Evolutionary conservation across 30 jellyfish, hydroid and myxozoan species (phyloP).

Genomic region (Cassiopea andromeda): DNA sequence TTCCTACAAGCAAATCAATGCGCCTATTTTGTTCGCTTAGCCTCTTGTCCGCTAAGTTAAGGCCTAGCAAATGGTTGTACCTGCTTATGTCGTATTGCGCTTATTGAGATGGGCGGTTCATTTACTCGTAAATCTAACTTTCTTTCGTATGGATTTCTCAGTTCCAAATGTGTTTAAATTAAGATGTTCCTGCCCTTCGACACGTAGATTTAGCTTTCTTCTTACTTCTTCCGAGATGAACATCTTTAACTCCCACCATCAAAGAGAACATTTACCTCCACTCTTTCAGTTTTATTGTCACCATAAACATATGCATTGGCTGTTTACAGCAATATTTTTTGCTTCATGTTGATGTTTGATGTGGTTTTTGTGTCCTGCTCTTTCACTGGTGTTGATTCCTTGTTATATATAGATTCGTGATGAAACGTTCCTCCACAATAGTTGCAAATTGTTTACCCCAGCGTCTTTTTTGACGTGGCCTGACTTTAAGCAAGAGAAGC

Average conservation of each 20-base stretch:
- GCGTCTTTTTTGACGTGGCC: neutral
- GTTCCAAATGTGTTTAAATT: slow-evolving; percentile 38
- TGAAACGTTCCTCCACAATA: neutral
- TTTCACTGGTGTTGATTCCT: neutral
- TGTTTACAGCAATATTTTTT: neutral
- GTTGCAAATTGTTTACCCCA: neutral
- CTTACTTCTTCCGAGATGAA: slow-evolving; percentile 36
- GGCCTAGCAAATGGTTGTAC: slow-evolving; percentile 12
- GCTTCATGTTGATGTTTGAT: neutral
- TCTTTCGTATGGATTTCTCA: slow-evolving; percentile 6
- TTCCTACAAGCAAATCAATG: slow-evolving; percentile 1
- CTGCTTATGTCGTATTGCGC: neutral
- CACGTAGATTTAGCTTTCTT: slow-evolving; percentile 7
- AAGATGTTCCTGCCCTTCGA: neutral
- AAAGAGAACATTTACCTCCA: neutral
- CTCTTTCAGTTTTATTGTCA: neutral
- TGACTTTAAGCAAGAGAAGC: neutral
- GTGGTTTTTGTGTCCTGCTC: neutral
- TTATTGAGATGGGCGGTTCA: neutral
- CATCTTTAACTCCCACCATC: slow-evolving; percentile 35
- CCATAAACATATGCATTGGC: neutral
- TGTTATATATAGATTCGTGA: neutral
- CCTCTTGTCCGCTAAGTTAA: slow-evolving; percentile 16
- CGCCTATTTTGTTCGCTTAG: neutral
- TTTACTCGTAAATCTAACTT: neutral